phyloP scores from a whole-genome alignment of 2,113 vertebrate species.

The Paradoxurus hermaphroditus region DNA sequence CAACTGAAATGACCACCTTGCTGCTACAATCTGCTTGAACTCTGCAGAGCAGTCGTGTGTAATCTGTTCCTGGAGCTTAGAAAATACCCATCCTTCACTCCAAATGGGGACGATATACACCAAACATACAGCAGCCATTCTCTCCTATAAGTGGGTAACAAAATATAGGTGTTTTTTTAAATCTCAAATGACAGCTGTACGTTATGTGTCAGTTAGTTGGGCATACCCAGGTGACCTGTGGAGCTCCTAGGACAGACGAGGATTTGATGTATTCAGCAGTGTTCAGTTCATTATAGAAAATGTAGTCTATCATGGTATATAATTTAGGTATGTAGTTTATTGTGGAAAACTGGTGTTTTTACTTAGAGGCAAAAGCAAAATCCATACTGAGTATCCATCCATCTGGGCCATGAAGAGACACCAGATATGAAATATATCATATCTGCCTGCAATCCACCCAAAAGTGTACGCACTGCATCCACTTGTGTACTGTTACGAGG shows the following conservation, averaged over 20 bases:
- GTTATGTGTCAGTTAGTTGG: neutral
- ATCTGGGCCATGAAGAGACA: neutral
- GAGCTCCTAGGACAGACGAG: neutral
- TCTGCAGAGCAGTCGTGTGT: neutral
- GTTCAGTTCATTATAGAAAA: neutral
- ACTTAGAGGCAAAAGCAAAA: slow-evolving; percentile 56
- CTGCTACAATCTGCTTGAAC: neutral
- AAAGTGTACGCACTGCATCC: slow-evolving; percentile 25
- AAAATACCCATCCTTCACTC: neutral
- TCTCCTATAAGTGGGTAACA: neutral
- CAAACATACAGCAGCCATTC: neutral
- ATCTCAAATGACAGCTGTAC: neutral
- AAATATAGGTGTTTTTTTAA: neutral
- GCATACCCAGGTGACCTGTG: neutral
- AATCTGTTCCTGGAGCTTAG: neutral
- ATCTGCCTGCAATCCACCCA: neutral
- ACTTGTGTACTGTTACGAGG: neutral
- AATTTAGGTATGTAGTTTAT: neutral
- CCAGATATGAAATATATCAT: neutral
- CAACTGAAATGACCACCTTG: neutral
- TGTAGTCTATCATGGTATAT: neutral
- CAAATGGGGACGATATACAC: neutral
- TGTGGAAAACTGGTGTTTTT: slow-evolving; percentile 38
- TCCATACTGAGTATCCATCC: neutral
- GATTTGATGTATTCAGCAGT: neutral